A percentile compares a stretch with the other conserved stretches of the same genome.
Evolutionary conservation across 2,888 invertebrate genomes (phyloP).

Genomic region (Magallana nippona): DNA sequence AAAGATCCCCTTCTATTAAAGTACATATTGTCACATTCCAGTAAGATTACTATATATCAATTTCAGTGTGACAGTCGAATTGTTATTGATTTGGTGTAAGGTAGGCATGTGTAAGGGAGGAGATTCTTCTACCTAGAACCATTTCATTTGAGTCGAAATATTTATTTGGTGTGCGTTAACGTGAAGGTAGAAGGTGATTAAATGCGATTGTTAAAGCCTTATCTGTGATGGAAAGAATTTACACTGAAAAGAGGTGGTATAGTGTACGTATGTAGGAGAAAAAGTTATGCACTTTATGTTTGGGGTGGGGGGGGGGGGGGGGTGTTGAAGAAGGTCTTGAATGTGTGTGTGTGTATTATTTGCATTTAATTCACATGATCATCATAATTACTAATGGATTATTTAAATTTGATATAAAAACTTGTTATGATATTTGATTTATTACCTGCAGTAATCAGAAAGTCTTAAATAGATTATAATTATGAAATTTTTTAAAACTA

Average conservation of each 20-base stretch:
- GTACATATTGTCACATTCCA: conserved; percentile 30
- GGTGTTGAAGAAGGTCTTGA: no score
- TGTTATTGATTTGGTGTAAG: conserved; percentile 24
- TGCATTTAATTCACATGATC: not conserved
- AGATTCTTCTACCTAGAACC: not conserved
- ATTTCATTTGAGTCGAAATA: not conserved
- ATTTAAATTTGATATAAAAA: no score
- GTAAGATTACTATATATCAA: conserved; percentile 32
- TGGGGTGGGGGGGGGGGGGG: no score
- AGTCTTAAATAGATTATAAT: not conserved
- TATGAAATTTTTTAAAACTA: no score
- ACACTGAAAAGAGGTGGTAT: conserved; percentile 3
- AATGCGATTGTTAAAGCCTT: not conserved
- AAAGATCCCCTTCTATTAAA: conserved; percentile 5
- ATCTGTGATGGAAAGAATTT: not conserved
- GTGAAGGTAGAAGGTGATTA: not conserved
- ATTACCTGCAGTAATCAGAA: no score
- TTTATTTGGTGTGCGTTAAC: not conserved
- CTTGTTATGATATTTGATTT: no score
- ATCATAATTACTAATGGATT: not conserved
- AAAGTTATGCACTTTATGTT: no score
- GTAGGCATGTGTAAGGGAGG: not conserved
- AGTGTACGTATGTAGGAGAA: not conserved
- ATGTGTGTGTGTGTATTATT: no score
- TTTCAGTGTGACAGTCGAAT: conserved; percentile 23